Conservation (phyloP, 2,888 invertebrate genomes). For the Zelleria hepariella region DNA sequence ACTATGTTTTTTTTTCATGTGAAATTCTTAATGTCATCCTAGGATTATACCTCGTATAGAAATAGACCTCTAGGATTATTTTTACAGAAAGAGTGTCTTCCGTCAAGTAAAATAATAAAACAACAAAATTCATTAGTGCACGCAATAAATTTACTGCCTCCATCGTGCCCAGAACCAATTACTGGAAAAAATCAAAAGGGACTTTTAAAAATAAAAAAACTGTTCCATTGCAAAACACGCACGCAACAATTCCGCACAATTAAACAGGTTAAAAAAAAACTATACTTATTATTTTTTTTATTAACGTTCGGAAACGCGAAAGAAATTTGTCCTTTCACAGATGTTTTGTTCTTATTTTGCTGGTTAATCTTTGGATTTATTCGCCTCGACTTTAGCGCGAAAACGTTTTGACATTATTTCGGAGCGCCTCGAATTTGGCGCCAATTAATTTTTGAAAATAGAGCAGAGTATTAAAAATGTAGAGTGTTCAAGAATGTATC, state of each 20-base stretch:
- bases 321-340: slow-evolving; percentile 56
- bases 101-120: background rate
- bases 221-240: slow-evolving; percentile 32
- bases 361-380: slow-evolving; percentile 27
- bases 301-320: slow-evolving; percentile 44
- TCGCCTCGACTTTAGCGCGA: slow-evolving; percentile 35
- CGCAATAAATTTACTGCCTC: slow-evolving; percentile 10
- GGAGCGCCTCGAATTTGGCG: slow-evolving; percentile 50
- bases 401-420: slow-evolving; percentile 62
- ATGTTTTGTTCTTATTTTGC: background rate
- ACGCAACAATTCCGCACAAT: slow-evolving; percentile 61
- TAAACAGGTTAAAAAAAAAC: slow-evolving; percentile 50
- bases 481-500: background rate
- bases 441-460: slow-evolving; percentile 45
- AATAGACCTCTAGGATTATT: too few species aligned
- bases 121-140: slow-evolving; percentile 54
- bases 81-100: background rate
- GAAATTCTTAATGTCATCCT: too few species aligned
- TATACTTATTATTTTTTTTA: background rate
- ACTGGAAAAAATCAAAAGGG: slow-evolving; percentile 4
- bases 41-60: too few species aligned
- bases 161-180: slow-evolving; percentile 36
- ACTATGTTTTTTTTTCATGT: too few species aligned
- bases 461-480: background rate
- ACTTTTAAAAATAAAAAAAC: background rate